Percentiles rank a stretch among this genome's conserved stretches.
Evolutionary conservation across 2,797 vertebrate species (phyloP).

Genomic region (Anas capensis): DNA sequence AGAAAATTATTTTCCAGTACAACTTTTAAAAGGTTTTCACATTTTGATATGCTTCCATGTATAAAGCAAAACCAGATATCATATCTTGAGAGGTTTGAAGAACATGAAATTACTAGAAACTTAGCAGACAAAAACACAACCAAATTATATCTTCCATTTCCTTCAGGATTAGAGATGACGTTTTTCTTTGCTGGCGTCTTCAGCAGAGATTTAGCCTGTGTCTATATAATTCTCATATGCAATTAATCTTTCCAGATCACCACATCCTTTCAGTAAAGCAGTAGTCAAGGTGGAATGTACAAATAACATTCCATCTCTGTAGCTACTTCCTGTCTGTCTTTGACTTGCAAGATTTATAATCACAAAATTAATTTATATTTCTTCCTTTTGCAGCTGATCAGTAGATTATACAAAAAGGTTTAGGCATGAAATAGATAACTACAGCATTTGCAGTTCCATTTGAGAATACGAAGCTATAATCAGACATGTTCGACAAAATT

Average conservation of each 20-base stretch:
- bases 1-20: background rate
- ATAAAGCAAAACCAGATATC: background rate
- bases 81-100: background rate
- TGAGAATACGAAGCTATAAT: background rate
- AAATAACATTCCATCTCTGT: conserved; percentile 22
- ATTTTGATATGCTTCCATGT: background rate
- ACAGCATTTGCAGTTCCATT: background rate
- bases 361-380: background rate
- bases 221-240: background rate
- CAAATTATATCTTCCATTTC: background rate
- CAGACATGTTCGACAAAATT: background rate
- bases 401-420: background rate
- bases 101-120: background rate
- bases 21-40: background rate
- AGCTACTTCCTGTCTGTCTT: conserved; percentile 8
- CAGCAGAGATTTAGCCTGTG: background rate
- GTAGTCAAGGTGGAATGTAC: background rate
- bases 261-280: background rate
- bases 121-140: background rate
- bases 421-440: background rate
- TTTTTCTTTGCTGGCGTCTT: background rate
- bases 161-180: background rate
- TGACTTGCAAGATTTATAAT: background rate
- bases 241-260: background rate
- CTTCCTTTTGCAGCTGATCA: background rate